Evolutionary conservation across 2,888 invertebrate genomes (phyloP), one percentile per base, ranked within the genome.

Genomic region (Poecilobothrus nobilitatus): DNA sequence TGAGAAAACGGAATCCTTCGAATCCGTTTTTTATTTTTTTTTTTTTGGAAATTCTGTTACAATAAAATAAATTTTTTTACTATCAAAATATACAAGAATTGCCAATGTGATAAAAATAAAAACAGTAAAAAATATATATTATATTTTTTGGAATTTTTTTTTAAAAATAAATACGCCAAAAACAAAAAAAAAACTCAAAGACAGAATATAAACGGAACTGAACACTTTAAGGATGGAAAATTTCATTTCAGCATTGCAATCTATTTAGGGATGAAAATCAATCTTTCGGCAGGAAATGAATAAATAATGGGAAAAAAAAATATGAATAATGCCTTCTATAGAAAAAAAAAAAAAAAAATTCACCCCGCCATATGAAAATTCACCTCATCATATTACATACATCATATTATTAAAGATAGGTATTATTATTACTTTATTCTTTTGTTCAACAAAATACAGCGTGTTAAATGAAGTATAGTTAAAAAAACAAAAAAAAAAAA

Each of bases 181-280:
- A 41, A 41, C 2, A 41, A 27, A 37, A 37, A 37, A 37, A 37
- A 18, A 53, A 15, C 2, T 53, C 18, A 53, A 18, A 53, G 15
- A 53, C 9, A 53, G 18, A 53, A 53, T 18, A n/a, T 6, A n/a
- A 18, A 53, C 53, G 53, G 53, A 53, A 53, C 53, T 9, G 53
- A 53, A 53, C 53, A 53, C 53, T 53, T 53, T 53, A 53, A 53
- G 53, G 53, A 27, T 18, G 18, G 53, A 53, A 53, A 53, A 53
- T 53, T 53, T 53, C 53, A 53, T 53, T 53, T 53, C 18, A 53
- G 53, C 53, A 53, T n/a, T 53, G 53, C 53, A 53, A 53, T 53
- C 53, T 53, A 53, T 53, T 53, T 53, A 53, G 15, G 53, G 53
- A 53, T 53, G 15, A 53, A 53, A 53, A 15, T 53, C 53, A 53